phyloP scores from a whole-genome alignment of 2,797 vertebrate species.

The Girardinus metallicus region DNA sequence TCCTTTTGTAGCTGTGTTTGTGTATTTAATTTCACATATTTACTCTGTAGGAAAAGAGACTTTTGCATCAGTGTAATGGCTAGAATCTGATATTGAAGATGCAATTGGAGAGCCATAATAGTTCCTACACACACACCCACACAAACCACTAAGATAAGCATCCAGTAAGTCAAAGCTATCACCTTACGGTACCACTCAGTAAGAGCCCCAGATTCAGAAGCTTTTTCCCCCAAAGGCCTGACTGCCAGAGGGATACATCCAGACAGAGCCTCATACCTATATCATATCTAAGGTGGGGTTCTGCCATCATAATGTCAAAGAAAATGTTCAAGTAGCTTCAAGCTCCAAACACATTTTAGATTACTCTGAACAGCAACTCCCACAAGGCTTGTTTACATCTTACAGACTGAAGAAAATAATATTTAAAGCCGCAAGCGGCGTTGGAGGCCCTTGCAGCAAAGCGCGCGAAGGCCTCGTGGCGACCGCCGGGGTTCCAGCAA shows the following conservation, averaged over 20 bases:
- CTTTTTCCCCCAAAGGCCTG: not conserved
- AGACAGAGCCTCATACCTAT: conserved; percentile 6
- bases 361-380: not conserved
- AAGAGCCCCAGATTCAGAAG: too few species aligned
- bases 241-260: conserved; percentile 1
- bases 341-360: not conserved
- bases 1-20: not conserved
- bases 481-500: too few species aligned
- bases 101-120: not conserved
- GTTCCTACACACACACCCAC: conserved; percentile 5
- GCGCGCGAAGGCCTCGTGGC: too few species aligned
- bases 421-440: too few species aligned
- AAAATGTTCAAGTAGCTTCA: not conserved
- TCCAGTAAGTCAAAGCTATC: conserved; percentile 12
- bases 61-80: not conserved
- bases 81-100: not conserved
- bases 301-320: not conserved
- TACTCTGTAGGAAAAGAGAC: conserved; percentile 1
- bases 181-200: conserved; percentile 13
- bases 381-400: not conserved
- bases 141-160: conserved; percentile 21
- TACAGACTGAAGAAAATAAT: not conserved
- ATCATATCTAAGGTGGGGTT: conserved; percentile 6
- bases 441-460: too few species aligned
- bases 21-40: conserved; percentile 6